Conservation (phyloP, 2,797 vertebrate genomes). For the Oreonectes daqikongensis region DNA sequence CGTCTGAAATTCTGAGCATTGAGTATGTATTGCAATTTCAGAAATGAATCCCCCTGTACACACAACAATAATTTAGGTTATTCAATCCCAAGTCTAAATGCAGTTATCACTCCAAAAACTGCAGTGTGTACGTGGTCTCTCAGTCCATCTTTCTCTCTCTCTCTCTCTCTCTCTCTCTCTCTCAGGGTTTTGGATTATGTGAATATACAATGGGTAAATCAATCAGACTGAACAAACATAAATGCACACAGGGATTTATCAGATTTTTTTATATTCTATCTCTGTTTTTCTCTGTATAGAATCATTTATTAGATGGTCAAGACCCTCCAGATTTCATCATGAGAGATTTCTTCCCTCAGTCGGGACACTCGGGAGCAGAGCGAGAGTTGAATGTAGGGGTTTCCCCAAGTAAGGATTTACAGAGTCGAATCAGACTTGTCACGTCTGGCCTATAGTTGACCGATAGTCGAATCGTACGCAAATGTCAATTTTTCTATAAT, state of each 20-base stretch:
- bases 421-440: too few relatives aligned
- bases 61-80: too few relatives aligned
- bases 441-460: too few relatives aligned
- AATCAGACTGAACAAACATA: conserved; percentile 28
- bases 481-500: too few relatives aligned
- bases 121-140: too few relatives aligned
- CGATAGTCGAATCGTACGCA: too few relatives aligned
- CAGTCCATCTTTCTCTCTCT: neutral
- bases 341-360: neutral
- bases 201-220: conserved; percentile 21
- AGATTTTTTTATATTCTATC: neutral
- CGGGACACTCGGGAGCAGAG: neutral
- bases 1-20: too few relatives aligned
- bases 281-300: conserved; percentile 1
- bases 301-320: neutral
- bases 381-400: neutral
- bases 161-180: neutral
- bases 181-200: conserved; percentile 27
- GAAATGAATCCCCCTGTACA: too few relatives aligned
- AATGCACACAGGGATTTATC: neutral
- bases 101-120: too few relatives aligned
- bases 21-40: too few relatives aligned
- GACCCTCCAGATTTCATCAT: neutral
- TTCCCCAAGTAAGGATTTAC: too few relatives aligned
- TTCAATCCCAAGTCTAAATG: too few relatives aligned